A percentile compares a stretch with the other conserved stretches of the same genome.
These are phyloP conservation scores for Leistus spinibarbis DNA, from an alignment of 2,888 invertebrate genomes.

Conservation along the genomic window DNA sequence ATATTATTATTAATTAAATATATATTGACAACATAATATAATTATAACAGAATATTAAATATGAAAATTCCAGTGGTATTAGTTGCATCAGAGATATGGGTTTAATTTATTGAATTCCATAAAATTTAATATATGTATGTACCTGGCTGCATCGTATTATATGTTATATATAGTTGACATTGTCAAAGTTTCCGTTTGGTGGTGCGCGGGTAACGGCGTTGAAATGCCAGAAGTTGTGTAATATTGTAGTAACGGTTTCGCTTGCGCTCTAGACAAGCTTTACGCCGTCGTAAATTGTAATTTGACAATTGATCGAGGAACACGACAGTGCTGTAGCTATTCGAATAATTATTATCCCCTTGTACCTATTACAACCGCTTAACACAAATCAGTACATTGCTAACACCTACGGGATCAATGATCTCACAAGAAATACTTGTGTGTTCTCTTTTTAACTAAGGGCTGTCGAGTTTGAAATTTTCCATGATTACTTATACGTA, in stretches of 20 bases:
- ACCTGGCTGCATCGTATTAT: not conserved
- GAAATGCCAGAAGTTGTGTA: not conserved
- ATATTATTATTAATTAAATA: not conserved
- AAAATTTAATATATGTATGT: not conserved
- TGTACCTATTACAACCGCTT: not conserved
- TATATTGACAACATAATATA: not conserved
- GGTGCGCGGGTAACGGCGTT: not conserved
- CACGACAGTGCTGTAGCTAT: not conserved
- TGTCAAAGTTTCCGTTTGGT: not conserved
- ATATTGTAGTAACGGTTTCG: too few relatives aligned
- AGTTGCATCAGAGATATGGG: not conserved
- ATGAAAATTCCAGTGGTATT: not conserved
- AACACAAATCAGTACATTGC: constrained; percentile 16
- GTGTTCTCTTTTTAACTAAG: too few relatives aligned
- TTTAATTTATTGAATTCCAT: not conserved
- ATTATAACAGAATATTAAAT: not conserved
- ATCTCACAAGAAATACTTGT: too few relatives aligned
- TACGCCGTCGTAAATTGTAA: not conserved
- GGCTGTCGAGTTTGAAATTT: too few relatives aligned
- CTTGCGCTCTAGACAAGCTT: not conserved
- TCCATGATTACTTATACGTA: too few relatives aligned
- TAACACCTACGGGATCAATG: too few relatives aligned
- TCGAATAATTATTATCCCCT: constrained; percentile 12
- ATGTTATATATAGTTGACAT: not conserved
- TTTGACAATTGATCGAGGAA: constrained; percentile 34